Percentiles rank a stretch among this genome's conserved stretches.
Conservation (phyloP, 2,113 vertebrate species). For the Andinoacara biseriatus region DNA sequence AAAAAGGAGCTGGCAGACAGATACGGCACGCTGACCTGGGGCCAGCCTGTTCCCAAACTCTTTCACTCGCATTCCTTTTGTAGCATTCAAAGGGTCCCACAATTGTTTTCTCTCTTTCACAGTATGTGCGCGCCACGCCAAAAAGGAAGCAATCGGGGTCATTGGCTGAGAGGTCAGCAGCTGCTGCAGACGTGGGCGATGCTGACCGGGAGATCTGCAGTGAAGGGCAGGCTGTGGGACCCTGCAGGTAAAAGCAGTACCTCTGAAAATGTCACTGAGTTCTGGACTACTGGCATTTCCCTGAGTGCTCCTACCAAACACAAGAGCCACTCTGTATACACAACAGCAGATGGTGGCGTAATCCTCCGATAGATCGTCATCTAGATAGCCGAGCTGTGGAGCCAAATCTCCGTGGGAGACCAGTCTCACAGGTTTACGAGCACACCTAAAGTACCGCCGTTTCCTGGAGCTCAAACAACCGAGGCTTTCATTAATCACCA, state of each 20-base stretch:
- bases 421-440: not conserved
- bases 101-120: constrained; percentile 28
- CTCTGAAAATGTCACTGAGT: constrained; percentile 51
- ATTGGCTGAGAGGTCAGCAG: constrained; percentile 35
- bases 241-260: constrained; percentile 21
- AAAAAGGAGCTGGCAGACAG: constrained; percentile 48
- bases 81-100: constrained; percentile 17
- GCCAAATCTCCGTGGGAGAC: constrained; percentile 18
- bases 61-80: constrained; percentile 43
- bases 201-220: constrained; percentile 6
- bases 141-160: constrained; percentile 46
- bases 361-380: constrained; percentile 1
- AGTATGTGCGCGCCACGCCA: constrained; percentile 7
- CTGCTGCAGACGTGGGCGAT: not conserved
- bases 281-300: constrained; percentile 32
- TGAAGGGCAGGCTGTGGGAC: constrained; percentile 19
- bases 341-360: constrained; percentile 7
- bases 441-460: not conserved
- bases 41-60: constrained; percentile 55
- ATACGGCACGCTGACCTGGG: constrained; percentile 41
- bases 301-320: constrained; percentile 7
- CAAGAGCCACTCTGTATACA: constrained; percentile 19
- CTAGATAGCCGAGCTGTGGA: not conserved
- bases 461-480: not conserved
- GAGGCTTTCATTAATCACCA: not conserved